phyloP scores from a whole-genome alignment of 2,113 vertebrate genomes.

The Epinephelus lanceolatus region DNA sequence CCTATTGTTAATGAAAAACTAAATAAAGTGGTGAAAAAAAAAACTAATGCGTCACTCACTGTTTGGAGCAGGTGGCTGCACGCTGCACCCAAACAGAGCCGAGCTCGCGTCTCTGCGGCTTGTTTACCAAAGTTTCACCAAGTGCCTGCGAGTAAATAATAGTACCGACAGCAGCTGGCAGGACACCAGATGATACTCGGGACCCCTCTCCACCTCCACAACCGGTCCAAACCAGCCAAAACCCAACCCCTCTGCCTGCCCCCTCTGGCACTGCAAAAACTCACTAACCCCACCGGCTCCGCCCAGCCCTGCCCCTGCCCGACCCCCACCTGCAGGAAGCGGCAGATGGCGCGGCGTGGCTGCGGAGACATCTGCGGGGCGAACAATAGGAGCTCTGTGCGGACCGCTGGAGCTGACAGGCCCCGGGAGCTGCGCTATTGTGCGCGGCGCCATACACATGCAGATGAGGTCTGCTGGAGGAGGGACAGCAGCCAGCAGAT shows the following conservation, averaged over 20 bases:
- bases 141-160: slow-evolving; percentile 65
- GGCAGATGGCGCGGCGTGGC: slow-evolving; percentile 84
- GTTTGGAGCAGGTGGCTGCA: slow-evolving; percentile 46
- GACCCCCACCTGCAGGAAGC: slow-evolving; percentile 68
- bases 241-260: neutral
- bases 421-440: slow-evolving; percentile 73
- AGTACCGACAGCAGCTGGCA: slow-evolving; percentile 74
- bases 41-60: neutral
- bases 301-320: slow-evolving; percentile 31
- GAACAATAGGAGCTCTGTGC: slow-evolving; percentile 80
- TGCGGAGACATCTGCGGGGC: slow-evolving; percentile 82
- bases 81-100: slow-evolving; percentile 28
- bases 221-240: slow-evolving; percentile 60
- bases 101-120: slow-evolving; percentile 25
- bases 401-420: slow-evolving; percentile 77
- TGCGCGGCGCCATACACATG: slow-evolving; percentile 80
- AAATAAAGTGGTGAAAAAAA: slow-evolving; percentile 11
- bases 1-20: neutral
- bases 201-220: slow-evolving; percentile 11
- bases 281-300: slow-evolving; percentile 24
- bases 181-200: slow-evolving; percentile 70
- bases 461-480: slow-evolving; percentile 75
- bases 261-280: slow-evolving; percentile 25
- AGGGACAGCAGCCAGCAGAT: slow-evolving; percentile 66
- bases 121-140: slow-evolving; percentile 70